A percentile compares a stretch with the other conserved stretches of the same genome.
These are phyloP conservation scores for Cyprinella venusta DNA, from an alignment of 2,797 vertebrate genomes.

Conservation along the genomic window DNA sequence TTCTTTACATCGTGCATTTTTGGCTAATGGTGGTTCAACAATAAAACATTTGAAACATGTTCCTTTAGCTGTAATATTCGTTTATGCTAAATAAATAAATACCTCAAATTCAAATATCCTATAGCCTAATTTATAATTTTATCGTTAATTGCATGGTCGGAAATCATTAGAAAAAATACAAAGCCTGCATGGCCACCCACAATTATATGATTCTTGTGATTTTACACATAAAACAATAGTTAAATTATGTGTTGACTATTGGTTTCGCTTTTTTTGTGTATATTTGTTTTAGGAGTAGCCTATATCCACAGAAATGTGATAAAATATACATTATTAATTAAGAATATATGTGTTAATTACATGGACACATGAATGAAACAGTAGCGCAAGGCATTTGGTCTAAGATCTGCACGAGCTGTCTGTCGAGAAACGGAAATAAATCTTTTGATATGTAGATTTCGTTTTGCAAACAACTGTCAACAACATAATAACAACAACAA, in stretches of 20 bases:
- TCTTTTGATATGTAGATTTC: neutral
- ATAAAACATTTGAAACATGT: neutral
- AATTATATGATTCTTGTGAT: neutral
- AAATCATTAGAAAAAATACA: neutral
- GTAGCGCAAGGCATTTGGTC: neutral
- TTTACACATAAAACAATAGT: neutral
- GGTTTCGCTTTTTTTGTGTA: neutral
- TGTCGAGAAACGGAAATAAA: neutral
- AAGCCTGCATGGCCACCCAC: neutral
- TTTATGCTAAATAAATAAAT: neutral
- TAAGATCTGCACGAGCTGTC: neutral
- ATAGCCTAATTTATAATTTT: neutral
- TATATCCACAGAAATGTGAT: neutral
- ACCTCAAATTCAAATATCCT: neutral
- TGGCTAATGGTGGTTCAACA: neutral
- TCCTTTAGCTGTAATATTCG: neutral
- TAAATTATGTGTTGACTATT: neutral
- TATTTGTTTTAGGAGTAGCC: neutral
- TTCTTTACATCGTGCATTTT: neutral
- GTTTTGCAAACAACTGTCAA: neutral
- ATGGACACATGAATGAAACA: too few species aligned
- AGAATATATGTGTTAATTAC: neutral
- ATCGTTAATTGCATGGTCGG: neutral
- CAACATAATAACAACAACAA: too few species aligned
- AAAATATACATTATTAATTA: neutral